Evolutionary conservation across 2,113 vertebrate species (phyloP), one percentile per base, ranked within the genome.

Genomic region (Lophochroa leadbeateri): DNA sequence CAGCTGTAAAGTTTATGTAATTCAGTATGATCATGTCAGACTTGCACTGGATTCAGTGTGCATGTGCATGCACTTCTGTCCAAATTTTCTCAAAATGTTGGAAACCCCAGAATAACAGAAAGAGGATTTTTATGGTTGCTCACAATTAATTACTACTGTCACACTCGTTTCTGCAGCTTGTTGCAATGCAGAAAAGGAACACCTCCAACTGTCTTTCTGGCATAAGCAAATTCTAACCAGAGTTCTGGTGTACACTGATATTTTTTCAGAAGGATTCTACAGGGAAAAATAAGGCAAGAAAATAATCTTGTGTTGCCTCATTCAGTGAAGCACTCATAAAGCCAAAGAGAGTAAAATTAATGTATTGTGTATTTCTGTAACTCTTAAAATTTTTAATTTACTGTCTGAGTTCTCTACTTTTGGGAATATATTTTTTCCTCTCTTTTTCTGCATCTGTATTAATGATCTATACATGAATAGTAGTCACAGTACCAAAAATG

Each of bases 131-230:
- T n/a, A n/a, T 31, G 25, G 11, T 35, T 61, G 23, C 57, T 3
- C 8, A 43, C 2, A 3, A 17, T 55, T 4, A 61, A 60, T 78
- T 65, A 50, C 10, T 74, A 13, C 7, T 28, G 17, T 67, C 17
- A 27, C 12, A 6, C 7, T 35, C 0, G 0, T 14, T 53, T 83
- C 17, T 61, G 24, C 0, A 2, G 3, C 13, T 72, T 44, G 23
- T 37, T 74, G 41, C 31, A 55, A 41, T 9, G 13, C 35, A 89
- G n/a, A 55, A 63, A 74, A 35, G 13, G 13, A 84, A 4, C 4
- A n/a, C 6, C 23, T 79, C 14, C 11, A 49, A 43, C 16, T 31
- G 18, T 68, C 16, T 49, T 8, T 33, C 19, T 44, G 41, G 16
- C 23, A n/a, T 11, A 53, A 46, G n/a, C 16, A 41, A 47, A 55